These are phyloP conservation scores for Chloroceryle inda DNA, from an alignment of 2,797 vertebrate species.

Conservation along the genomic window DNA sequence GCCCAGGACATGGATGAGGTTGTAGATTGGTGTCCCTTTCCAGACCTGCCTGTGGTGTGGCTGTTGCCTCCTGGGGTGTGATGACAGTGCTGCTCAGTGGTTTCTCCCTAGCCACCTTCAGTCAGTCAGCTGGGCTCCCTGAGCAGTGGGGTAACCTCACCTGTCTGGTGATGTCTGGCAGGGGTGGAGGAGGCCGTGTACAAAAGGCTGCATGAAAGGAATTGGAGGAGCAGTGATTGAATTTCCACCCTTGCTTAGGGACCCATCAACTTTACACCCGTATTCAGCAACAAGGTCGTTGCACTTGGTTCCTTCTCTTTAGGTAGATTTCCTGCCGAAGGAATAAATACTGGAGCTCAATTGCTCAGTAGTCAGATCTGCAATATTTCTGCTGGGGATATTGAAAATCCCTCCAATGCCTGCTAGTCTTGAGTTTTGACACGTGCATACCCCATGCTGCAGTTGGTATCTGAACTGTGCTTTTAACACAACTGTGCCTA, in stretches of 20 bases:
- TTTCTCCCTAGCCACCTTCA: neutral
- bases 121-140: neutral
- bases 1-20: neutral
- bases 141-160: neutral
- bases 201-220: neutral
- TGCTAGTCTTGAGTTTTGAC: neutral
- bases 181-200: accelerated
- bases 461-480: accelerated
- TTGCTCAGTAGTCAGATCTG: neutral
- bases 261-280: neutral
- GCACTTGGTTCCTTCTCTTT: neutral
- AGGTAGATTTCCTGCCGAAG: neutral
- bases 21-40: neutral
- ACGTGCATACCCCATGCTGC: accelerated
- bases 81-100: neutral
- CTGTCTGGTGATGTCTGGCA: neutral
- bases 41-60: neutral
- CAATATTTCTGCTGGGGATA: neutral
- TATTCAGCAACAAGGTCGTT: neutral
- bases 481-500: accelerated
- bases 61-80: neutral
- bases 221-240: neutral
- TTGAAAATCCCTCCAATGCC: neutral
- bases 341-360: neutral
- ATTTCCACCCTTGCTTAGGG: neutral